Percentiles rank a stretch among this genome's conserved stretches.
phyloP scores from a whole-genome alignment of 2,797 vertebrate genomes.

The Scyliorhinus canicula region DNA sequence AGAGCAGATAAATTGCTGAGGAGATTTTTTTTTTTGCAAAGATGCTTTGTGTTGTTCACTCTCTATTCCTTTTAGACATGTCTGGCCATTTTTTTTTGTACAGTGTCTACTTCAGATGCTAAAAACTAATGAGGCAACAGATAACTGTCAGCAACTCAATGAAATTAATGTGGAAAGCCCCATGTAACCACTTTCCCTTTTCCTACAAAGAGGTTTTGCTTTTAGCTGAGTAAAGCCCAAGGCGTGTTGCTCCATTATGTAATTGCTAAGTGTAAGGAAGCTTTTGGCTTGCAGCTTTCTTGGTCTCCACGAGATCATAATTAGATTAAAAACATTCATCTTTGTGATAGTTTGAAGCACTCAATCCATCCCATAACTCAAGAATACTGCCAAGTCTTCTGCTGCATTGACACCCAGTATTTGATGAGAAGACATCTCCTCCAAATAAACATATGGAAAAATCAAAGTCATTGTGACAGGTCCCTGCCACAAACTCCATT shows the following conservation, averaged over 20 bases:
- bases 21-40: not conserved
- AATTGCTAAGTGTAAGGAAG: constrained; percentile 6
- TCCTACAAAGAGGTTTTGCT: not conserved
- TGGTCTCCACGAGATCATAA: not conserved
- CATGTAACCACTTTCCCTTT: not conserved
- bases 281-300: not conserved
- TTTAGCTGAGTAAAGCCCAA: not conserved
- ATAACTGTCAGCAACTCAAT: not conserved
- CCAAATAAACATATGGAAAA: not conserved
- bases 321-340: constrained; percentile 24
- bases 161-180: constrained; percentile 2
- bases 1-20: not conserved
- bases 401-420: not conserved
- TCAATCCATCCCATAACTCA: not conserved
- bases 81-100: not conserved
- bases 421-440: not conserved
- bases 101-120: not conserved
- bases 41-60: not conserved
- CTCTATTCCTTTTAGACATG: not conserved
- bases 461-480: not conserved
- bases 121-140: not conserved
- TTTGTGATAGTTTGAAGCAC: not conserved
- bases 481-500: not conserved
- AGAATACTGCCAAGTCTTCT: not conserved
- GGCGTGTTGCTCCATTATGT: not conserved